Percentiles rank a stretch among this genome's conserved stretches.
phyloP scores from a whole-genome alignment of 2,888 invertebrate genomes.

The Mongoloraphidia duomilia region DNA sequence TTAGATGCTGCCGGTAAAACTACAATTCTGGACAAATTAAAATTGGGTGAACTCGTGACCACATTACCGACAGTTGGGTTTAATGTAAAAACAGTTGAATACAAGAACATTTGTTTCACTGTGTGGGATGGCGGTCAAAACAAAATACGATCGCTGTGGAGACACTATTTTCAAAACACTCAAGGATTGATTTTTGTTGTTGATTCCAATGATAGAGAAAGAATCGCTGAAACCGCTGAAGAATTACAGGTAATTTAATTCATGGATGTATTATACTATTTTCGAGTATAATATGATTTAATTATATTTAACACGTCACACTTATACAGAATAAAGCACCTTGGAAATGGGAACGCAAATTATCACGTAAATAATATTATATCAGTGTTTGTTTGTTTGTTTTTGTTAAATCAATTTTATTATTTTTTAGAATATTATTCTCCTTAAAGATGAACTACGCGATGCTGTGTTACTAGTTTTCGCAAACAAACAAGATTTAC shows the following conservation, averaged over 20 bases:
- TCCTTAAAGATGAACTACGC: constrained; percentile 86
- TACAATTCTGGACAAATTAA: constrained; percentile 92
- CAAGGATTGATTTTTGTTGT: constrained; percentile 95
- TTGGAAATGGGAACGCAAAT: no score
- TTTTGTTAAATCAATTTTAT: not conserved
- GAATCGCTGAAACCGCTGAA: constrained; percentile 83
- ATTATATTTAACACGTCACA: not conserved
- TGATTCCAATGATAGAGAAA: constrained; percentile 92
- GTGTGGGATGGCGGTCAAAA: constrained; percentile 99
- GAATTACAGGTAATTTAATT: constrained; percentile 48
- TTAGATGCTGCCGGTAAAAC: constrained; percentile 98
- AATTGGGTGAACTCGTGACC: constrained; percentile 94
- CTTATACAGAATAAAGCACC: no score
- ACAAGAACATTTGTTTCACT: constrained; percentile 98
- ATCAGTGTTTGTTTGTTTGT: not conserved
- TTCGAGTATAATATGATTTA: no score
- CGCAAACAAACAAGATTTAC: constrained; percentile 95
- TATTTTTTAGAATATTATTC: constrained; percentile 27
- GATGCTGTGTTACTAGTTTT: constrained; percentile 90
- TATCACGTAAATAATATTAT: no score
- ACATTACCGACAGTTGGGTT: constrained; percentile 99
- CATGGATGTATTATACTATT: no score
- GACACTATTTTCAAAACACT: constrained; percentile 97
- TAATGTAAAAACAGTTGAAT: constrained; percentile 98
- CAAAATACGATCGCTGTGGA: constrained; percentile 95